Percentiles rank a stretch among this genome's conserved stretches.
Evolutionary conservation across 2,113 vertebrate genomes (phyloP).

Genomic region (Rattus rattus): DNA sequence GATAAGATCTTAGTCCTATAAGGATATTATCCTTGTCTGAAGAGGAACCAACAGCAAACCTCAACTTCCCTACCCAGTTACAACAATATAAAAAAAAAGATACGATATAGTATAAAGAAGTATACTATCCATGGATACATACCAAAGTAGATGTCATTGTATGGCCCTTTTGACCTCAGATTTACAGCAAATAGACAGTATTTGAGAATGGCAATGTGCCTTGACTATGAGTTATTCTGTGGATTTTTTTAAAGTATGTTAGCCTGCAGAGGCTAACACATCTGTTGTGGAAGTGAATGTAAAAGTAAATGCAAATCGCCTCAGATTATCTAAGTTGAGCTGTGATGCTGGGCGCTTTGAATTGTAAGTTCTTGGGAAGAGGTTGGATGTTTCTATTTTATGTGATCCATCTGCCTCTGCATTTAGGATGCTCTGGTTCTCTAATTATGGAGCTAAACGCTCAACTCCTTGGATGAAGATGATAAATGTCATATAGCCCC

Average conservation of each 20-base stretch:
- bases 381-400: not conserved
- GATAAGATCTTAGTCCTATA: not conserved
- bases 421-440: conserved; percentile 46
- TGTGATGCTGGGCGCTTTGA: not conserved
- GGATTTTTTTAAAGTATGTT: not conserved
- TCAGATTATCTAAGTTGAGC: not conserved
- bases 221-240: not conserved
- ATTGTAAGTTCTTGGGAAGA: not conserved
- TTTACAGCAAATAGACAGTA: not conserved
- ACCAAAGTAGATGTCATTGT: not conserved
- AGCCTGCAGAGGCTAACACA: not conserved
- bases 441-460: conserved; percentile 49
- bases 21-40: not conserved
- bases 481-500: not conserved
- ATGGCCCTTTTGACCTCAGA: not conserved
- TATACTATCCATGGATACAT: too few species aligned
- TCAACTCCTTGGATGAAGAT: conserved; percentile 40
- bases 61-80: not conserved
- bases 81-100: not conserved
- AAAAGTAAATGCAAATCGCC: not conserved
- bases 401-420: conserved; percentile 32
- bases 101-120: not conserved
- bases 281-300: not conserved
- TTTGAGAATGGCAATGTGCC: not conserved
- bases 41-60: not conserved